Conservation (phyloP, 2,113 vertebrate species). For the Eulacestoma nigropectus region DNA sequence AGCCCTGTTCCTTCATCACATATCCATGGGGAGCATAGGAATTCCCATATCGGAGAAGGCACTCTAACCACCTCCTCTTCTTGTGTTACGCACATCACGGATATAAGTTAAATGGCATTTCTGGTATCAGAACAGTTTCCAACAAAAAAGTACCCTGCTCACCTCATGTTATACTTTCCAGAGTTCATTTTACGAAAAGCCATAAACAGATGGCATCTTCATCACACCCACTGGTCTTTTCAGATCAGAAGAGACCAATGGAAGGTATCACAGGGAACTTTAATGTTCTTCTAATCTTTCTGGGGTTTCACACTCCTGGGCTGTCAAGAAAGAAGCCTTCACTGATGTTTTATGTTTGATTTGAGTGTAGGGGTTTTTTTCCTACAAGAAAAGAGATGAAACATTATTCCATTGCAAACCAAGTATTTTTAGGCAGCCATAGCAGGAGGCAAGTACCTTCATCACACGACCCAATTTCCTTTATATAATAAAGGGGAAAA, state of each 20-base stretch:
- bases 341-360: neutral
- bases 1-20: neutral
- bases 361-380: neutral
- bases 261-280: neutral
- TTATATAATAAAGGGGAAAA: neutral
- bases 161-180: neutral
- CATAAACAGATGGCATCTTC: neutral
- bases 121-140: neutral
- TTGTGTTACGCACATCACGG: accelerated
- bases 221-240: neutral
- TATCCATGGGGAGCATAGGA: neutral
- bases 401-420: neutral
- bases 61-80: neutral
- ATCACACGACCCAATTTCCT: neutral
- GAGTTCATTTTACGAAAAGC: neutral
- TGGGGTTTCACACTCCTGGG: neutral
- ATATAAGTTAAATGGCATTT: neutral
- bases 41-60: neutral
- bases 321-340: neutral
- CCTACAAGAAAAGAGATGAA: neutral
- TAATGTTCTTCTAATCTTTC: neutral
- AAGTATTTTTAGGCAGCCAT: neutral
- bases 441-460: neutral
- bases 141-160: neutral
- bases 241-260: neutral